These are phyloP conservation scores for Bubo scandiacus DNA, from an alignment of 2,113 vertebrate genomes.

Conservation along the genomic window DNA sequence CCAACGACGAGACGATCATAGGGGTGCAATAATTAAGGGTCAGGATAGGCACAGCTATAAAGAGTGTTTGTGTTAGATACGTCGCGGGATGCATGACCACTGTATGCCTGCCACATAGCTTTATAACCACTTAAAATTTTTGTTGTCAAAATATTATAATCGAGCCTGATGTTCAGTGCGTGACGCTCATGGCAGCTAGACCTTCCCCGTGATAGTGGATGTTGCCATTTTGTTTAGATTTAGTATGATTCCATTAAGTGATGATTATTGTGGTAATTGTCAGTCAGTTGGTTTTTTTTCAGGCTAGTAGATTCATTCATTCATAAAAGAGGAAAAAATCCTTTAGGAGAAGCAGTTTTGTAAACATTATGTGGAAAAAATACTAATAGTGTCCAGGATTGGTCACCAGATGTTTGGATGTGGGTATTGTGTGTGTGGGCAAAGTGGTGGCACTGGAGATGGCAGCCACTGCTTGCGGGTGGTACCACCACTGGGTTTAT, in stretches of 20 bases:
- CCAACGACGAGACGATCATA: rapidly evolving
- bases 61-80: neutral
- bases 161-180: rapidly evolving
- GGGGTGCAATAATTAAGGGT: neutral
- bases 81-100: neutral
- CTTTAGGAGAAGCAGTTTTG: neutral
- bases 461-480: rapidly evolving
- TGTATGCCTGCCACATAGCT: neutral
- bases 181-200: neutral
- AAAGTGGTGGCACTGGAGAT: neutral
- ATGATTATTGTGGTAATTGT: neutral
- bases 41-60: neutral
- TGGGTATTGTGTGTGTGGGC: rapidly evolving
- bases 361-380: neutral
- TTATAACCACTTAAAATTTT: neutral
- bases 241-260: neutral
- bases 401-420: rapidly evolving
- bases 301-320: neutral
- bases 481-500: neutral
- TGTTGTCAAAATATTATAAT: neutral
- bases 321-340: neutral
- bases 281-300: neutral
- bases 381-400: neutral
- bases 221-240: neutral
- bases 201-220: rapidly evolving